Evolutionary conservation across 2,888 invertebrate genomes (phyloP).

Genomic region (Drosophila demipolita): DNA sequence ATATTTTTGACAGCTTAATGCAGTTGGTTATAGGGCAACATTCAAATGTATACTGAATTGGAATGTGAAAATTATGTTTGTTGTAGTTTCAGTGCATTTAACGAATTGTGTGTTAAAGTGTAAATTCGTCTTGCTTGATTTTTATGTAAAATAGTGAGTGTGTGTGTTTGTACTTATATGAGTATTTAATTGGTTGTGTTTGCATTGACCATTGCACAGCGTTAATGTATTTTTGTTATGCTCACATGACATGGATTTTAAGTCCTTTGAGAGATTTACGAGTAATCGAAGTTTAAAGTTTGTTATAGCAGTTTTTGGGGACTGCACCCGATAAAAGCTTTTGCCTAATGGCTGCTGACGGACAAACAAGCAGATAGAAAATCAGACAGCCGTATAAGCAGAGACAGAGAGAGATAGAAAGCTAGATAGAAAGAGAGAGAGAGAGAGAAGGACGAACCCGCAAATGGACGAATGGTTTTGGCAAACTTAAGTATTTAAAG

Average conservation of each 20-base stretch:
- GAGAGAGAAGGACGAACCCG: background rate
- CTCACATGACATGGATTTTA: constrained; percentile 38
- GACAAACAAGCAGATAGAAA: constrained; percentile 9
- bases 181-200: constrained; percentile 24
- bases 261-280: constrained; percentile 50
- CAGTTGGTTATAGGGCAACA: too few species aligned
- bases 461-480: constrained; percentile 29
- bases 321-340: constrained; percentile 59
- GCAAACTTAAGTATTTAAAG: constrained; percentile 69
- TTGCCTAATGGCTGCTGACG: constrained; percentile 47
- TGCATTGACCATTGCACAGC: constrained; percentile 23
- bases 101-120: background rate
- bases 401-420: background rate
- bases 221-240: constrained; percentile 29
- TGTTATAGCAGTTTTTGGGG: constrained; percentile 18
- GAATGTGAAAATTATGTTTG: background rate
- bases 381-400: background rate
- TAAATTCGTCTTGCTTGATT: background rate
- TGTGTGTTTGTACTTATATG: background rate
- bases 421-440: background rate
- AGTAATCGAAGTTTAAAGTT: constrained; percentile 63
- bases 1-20: background rate
- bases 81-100: background rate
- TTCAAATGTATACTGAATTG: background rate
- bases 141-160: background rate